Evolutionary conservation across 2,888 invertebrate species (phyloP).

Genomic region (Formica aserva): DNA sequence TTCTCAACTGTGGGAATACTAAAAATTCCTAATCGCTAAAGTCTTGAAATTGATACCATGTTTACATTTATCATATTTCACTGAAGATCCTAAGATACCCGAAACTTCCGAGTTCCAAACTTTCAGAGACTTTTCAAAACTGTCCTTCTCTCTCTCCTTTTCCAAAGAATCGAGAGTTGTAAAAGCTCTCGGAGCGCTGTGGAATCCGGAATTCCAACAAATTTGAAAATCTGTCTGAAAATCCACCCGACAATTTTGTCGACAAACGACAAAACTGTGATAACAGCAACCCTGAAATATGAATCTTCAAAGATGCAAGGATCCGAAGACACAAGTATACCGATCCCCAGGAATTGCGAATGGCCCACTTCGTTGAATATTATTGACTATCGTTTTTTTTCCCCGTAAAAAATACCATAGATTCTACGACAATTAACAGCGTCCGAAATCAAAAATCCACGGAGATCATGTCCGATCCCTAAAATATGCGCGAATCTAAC

Average conservation of each 20-base stretch:
- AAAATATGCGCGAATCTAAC: slow-evolving; percentile 34
- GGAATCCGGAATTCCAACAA: background rate
- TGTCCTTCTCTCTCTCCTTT: background rate
- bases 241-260: background rate
- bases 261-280: slow-evolving; percentile 50
- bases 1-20: background rate
- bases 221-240: background rate
- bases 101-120: background rate
- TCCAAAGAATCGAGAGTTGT: background rate
- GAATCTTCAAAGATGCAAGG: slow-evolving; percentile 39
- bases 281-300: background rate
- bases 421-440: slow-evolving; percentile 31
- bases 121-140: background rate
- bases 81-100: background rate
- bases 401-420: slow-evolving; percentile 33
- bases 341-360: slow-evolving; percentile 56
- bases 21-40: background rate
- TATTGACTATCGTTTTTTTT: slow-evolving; percentile 53
- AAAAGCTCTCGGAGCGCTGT: background rate
- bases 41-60: background rate
- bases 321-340: slow-evolving; percentile 32
- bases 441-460: slow-evolving; percentile 30
- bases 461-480: background rate
- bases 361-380: slow-evolving; percentile 56
- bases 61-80: background rate